These are phyloP conservation scores for Pristionchus entomophagus DNA, from an alignment of 2,888 invertebrate genomes.

Conservation along the genomic window DNA sequence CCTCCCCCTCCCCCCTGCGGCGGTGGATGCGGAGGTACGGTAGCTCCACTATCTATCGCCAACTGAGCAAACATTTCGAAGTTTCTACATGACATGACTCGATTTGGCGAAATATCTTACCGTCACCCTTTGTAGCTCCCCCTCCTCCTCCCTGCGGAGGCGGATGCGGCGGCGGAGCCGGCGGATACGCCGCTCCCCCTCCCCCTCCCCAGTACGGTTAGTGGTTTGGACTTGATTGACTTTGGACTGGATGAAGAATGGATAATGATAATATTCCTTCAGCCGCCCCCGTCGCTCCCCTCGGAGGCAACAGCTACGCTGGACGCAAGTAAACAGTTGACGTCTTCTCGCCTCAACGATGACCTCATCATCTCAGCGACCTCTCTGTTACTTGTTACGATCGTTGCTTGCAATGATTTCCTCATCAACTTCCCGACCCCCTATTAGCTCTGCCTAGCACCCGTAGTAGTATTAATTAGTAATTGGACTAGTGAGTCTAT, in stretches of 20 bases:
- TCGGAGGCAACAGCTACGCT: slow-evolving; percentile 43
- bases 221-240: background rate
- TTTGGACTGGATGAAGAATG: no score
- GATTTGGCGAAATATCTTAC: background rate
- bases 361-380: slow-evolving; percentile 23
- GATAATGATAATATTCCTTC: no score
- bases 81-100: background rate
- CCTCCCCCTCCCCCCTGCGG: slow-evolving; percentile 36
- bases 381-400: slow-evolving; percentile 24
- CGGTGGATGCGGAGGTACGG: slow-evolving; percentile 32
- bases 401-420: slow-evolving; percentile 35
- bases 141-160: slow-evolving; percentile 43
- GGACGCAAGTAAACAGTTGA: slow-evolving; percentile 42
- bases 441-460: slow-evolving; percentile 26
- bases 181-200: slow-evolving; percentile 41
- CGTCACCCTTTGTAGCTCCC: slow-evolving; percentile 9
- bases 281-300: slow-evolving; percentile 20
- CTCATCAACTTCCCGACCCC: background rate
- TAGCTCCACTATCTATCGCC: background rate
- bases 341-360: background rate
- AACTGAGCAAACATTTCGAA: background rate
- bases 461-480: slow-evolving; percentile 34
- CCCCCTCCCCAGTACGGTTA: slow-evolving; percentile 27
- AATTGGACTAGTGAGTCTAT: slow-evolving; percentile 23
- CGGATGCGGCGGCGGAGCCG: slow-evolving; percentile 3